phyloP scores from a whole-genome alignment of 2,113 vertebrate species.

The Vulpes vulpes region DNA sequence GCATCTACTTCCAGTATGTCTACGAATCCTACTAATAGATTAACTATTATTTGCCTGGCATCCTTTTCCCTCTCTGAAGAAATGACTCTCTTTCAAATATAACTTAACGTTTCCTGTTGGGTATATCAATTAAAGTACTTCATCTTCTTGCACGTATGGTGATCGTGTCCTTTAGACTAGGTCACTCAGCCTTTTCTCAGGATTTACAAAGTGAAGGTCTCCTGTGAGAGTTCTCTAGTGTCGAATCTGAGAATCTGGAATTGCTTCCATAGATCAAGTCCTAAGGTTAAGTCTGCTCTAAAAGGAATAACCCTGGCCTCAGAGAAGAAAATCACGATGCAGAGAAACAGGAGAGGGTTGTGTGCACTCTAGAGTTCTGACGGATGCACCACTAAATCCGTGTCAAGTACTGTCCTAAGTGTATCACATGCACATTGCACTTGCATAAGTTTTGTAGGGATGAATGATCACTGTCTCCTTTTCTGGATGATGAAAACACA shows the following conservation, averaged over 20 bases:
- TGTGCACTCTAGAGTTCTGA: not conserved
- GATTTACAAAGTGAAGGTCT: not conserved
- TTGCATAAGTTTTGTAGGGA: not conserved
- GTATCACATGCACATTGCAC: not conserved
- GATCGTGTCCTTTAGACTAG: not conserved
- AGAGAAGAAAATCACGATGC: not conserved
- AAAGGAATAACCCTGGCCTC: not conserved
- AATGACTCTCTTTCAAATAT: not conserved
- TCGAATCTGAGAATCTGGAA: not conserved
- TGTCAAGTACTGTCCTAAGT: fast-evolving
- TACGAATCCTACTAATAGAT: not conserved
- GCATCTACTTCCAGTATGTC: not conserved
- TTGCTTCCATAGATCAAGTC: too few species aligned
- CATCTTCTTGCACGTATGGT: not conserved
- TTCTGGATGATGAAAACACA: not conserved
- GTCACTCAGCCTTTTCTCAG: not conserved
- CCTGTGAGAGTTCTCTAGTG: not conserved
- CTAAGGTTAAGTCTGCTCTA: not conserved
- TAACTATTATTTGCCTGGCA: not conserved
- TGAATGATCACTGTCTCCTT: not conserved
- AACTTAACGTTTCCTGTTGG: not conserved
- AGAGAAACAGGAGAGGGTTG: not conserved
- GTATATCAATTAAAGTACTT: not conserved
- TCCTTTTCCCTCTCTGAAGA: not conserved
- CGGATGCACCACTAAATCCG: fast-evolving